Conservation (phyloP, 2,888 invertebrate genomes). For the Elmis aenea region DNA sequence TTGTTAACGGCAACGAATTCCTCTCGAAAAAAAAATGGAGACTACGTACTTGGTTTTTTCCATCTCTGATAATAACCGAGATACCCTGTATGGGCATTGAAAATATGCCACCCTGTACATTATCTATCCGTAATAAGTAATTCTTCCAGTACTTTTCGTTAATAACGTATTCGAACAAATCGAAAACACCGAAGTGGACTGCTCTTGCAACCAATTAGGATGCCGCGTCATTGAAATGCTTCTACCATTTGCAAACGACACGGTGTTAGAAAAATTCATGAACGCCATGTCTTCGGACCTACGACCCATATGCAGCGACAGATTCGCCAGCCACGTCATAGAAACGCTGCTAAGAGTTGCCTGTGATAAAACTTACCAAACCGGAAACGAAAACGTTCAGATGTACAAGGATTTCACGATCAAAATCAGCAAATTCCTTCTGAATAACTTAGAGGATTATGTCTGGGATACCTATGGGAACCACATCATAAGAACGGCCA, state of each 20-base stretch:
- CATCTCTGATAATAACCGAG: too few species aligned
- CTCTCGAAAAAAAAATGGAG: too few species aligned
- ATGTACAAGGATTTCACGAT: constrained; percentile 61
- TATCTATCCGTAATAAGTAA: too few species aligned
- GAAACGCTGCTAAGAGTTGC: constrained; percentile 62
- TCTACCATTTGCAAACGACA: constrained; percentile 61
- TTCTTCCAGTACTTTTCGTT: constrained; percentile 58
- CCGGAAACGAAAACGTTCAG: constrained; percentile 33
- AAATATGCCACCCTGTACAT: too few species aligned
- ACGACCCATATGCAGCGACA: constrained; percentile 67
- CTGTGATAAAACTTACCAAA: constrained; percentile 49
- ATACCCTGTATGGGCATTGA: too few species aligned
- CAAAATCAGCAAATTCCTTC: constrained; percentile 67
- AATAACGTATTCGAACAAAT: constrained; percentile 73
- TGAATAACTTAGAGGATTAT: constrained; percentile 83
- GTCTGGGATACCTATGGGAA: constrained; percentile 73
- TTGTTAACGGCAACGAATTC: too few species aligned
- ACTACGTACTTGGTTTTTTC: too few species aligned
- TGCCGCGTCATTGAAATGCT: constrained; percentile 73
- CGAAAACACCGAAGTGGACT: constrained; percentile 63
- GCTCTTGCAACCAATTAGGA: constrained; percentile 75
- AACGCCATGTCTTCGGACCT: constrained; percentile 60
- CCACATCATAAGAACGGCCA: constrained; percentile 66
- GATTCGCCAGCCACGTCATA: constrained; percentile 74
- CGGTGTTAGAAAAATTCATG: constrained; percentile 59